Conservation (phyloP, 1,140 invertebrate genomes). For the Drosophila navojoa region DNA sequence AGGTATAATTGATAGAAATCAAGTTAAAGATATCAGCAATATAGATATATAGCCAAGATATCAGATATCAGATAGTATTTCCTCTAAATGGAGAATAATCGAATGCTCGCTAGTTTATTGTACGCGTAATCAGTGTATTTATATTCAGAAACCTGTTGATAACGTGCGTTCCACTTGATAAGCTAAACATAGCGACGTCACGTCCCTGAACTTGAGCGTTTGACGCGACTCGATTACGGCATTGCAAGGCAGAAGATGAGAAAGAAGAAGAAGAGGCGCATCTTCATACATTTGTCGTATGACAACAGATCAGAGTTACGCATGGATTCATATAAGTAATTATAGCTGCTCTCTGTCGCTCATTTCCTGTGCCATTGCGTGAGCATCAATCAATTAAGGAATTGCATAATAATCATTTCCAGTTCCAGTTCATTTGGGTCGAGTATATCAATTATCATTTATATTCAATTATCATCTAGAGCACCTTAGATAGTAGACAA, state of each 20-base stretch:
- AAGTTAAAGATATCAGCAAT: too few relatives aligned
- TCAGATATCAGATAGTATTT: neutral
- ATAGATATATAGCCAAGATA: neutral
- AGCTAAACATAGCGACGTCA: slow-evolving; percentile 26
- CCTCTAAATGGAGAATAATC: neutral
- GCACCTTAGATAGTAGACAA: too few relatives aligned
- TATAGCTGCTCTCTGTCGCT: too few relatives aligned
- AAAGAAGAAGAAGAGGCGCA: neutral
- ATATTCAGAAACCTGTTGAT: slow-evolving; percentile 6
- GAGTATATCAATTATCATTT: too few relatives aligned
- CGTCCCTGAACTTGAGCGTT: slow-evolving; percentile 38
- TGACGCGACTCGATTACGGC: neutral
- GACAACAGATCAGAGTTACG: too few relatives aligned
- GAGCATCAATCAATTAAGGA: too few relatives aligned
- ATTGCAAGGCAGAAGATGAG: neutral
- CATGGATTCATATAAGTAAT: too few relatives aligned
- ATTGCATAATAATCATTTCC: too few relatives aligned
- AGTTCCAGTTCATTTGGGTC: too few relatives aligned
- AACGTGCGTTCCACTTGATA: slow-evolving; percentile 26
- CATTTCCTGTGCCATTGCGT: too few relatives aligned
- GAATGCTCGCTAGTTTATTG: slow-evolving; percentile 2
- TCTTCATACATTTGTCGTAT: neutral
- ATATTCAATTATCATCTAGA: too few relatives aligned
- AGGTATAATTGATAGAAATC: neutral
- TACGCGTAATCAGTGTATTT: neutral